Base-by-base conservation (phyloP, 1,140 invertebrate species). In the Battus philenor region DNA sequence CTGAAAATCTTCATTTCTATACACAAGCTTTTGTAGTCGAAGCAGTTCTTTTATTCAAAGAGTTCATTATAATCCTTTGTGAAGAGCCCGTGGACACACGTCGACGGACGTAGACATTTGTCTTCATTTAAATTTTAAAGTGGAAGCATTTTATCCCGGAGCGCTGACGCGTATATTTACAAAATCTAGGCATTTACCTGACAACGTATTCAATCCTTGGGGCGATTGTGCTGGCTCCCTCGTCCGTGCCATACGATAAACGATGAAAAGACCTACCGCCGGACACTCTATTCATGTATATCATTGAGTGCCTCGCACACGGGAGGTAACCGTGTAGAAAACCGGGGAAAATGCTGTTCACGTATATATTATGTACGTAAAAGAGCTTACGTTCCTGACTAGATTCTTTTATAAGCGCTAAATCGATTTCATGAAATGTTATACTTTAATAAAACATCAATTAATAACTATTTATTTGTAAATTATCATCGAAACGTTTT, bases 231-330 rank as follows among this genome's bases (percentile, higher is more conserved):
- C 36, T 13, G 45, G 49, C 45, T 54, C 59, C 54, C 59, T 63
- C 59, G 52, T 27, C 59, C 55, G 49, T 63, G 49, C 44, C 41
- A 33, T 41, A 48, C 54, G 62, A 61, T 65, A 65, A 61, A 58
- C 57, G 49, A 31, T 65, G 58, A 65, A 65, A 61, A 54, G 54
- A 61, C 52, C 54, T 48, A 51, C 17, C 44, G 48, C 62, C 53
- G 59, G 62, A 59, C 62, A 66, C 55, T 66, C 59, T 54, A 66
- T 66, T 66, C 62, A 66, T 59, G 62, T 59, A 54, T 56, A 59
- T 59, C 59, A 62, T 59, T 62, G 59, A 61, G 57, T 49, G 24
- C 31, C 34, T 41, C 33, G 39, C 32, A 26, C 32, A 34, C 39
- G 44, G 34, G 24, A 49, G 54, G 54, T 50, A 50, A 57, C 54